Percentiles rank a stretch among this genome's conserved stretches.
phyloP scores from a whole-genome alignment of 2,888 invertebrate species.

The Eledona agricola region DNA sequence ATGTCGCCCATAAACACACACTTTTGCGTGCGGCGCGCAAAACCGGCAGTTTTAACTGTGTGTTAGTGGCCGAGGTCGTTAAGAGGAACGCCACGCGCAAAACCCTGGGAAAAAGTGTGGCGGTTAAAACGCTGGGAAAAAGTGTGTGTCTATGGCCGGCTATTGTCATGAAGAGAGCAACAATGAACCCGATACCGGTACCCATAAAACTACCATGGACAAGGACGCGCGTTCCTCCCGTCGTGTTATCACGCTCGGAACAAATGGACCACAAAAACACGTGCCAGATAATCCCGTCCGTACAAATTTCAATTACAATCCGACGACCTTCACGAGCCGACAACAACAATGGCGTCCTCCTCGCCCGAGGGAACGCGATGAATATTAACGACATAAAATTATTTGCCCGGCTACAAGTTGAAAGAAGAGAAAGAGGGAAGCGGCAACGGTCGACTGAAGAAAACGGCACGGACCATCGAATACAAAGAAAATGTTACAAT shows the following conservation, averaged over 20 bases:
- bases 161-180: slow-evolving; percentile 9
- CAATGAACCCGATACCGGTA: slow-evolving; percentile 10
- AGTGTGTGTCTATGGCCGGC: too few species aligned
- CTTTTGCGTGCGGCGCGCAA: too few species aligned
- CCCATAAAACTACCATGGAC: too few species aligned
- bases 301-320: slow-evolving; percentile 10
- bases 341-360: slow-evolving; percentile 11
- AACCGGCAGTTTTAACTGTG: too few species aligned
- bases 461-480: too few species aligned
- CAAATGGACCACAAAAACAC: slow-evolving; percentile 23
- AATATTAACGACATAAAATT: slow-evolving; percentile 9
- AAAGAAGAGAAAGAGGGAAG: slow-evolving; percentile 15
- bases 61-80: too few species aligned
- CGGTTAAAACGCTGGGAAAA: too few species aligned
- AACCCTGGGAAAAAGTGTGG: too few species aligned
- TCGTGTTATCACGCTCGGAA: slow-evolving; percentile 6
- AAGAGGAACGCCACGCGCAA: too few species aligned
- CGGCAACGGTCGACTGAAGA: slow-evolving; percentile 11
- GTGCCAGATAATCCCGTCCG: slow-evolving; percentile 7
- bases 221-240: slow-evolving; percentile 8
- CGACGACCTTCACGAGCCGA: slow-evolving; percentile 10
- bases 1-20: too few species aligned
- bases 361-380: slow-evolving; percentile 13
- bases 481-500: slow-evolving; percentile 19
- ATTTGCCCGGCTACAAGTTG: too few species aligned